Conservation (phyloP, 2,113 vertebrate genomes). For the Prochilodus magdalenae region DNA sequence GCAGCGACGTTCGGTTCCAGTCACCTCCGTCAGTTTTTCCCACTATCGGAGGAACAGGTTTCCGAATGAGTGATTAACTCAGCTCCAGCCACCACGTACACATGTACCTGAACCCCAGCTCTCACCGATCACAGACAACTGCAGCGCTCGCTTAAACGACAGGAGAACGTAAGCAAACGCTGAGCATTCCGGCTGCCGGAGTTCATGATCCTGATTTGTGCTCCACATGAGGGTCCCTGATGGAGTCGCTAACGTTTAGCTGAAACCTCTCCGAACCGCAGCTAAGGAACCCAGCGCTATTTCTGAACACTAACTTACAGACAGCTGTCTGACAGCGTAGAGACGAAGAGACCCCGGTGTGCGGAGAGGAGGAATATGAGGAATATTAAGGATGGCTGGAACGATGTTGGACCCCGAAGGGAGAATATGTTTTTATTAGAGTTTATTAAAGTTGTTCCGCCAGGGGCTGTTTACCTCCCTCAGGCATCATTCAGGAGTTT, state of each 20-base stretch:
- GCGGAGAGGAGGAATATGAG: neutral
- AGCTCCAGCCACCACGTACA: no score
- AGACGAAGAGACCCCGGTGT: neutral
- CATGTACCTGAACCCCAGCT: no score
- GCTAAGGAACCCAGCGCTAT: no score
- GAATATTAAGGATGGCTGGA: no score
- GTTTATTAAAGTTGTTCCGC: neutral
- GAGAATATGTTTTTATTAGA: neutral
- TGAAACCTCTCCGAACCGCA: slow-evolving; percentile 3
- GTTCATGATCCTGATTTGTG: slow-evolving; percentile 7
- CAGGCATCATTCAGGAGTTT: neutral
- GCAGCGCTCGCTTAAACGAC: neutral
- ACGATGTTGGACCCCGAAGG: no score
- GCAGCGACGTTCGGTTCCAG: no score
- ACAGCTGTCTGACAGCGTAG: neutral
- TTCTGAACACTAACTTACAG: no score
- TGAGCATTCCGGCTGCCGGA: neutral
- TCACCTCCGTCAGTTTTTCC: no score
- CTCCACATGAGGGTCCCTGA: slow-evolving; percentile 20
- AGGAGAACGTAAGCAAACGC: neutral
- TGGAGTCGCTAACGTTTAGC: slow-evolving; percentile 42
- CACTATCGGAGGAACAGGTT: no score
- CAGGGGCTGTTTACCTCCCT: neutral
- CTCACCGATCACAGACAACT: no score
- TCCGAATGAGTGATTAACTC: no score